phyloP scores from a whole-genome alignment of 2,797 vertebrate species.

The Labroides dimidiatus region DNA sequence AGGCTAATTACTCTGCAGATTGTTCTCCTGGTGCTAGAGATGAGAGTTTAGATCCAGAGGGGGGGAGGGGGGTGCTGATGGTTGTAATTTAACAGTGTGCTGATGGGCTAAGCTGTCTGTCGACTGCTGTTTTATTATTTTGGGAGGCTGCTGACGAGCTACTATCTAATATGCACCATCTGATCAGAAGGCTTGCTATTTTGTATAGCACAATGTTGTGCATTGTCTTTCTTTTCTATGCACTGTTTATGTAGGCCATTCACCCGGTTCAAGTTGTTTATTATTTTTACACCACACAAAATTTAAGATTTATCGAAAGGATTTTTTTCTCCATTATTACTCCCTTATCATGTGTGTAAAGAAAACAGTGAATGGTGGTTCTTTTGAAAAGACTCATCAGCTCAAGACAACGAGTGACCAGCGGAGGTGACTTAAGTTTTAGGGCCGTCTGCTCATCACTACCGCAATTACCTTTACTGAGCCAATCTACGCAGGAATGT shows the following conservation, averaged over 20 bases:
- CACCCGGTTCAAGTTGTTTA: no score
- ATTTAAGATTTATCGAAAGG: no score
- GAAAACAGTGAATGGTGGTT: no score
- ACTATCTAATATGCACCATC: conserved; percentile 69
- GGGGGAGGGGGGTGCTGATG: conserved; percentile 69
- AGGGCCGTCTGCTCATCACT: no score
- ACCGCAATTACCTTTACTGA: no score
- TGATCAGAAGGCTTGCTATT: conserved; percentile 56
- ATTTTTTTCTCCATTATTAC: no score
- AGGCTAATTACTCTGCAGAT: conserved; percentile 87
- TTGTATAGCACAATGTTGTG: conserved; percentile 38
- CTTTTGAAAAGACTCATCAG: no score
- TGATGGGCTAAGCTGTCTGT: conserved; percentile 79
- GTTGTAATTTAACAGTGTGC: conserved; percentile 82
- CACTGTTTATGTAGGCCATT: not conserved
- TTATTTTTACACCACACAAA: no score
- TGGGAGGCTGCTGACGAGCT: conserved; percentile 74
- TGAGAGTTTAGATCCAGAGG: conserved; percentile 82
- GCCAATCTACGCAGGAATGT: no score
- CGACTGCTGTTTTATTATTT: conserved; percentile 80
- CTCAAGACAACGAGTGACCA: no score
- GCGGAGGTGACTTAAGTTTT: no score
- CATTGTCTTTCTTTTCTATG: conserved; percentile 13
- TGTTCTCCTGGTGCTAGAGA: conserved; percentile 86
- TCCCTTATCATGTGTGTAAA: no score